A percentile compares a stretch with the other conserved stretches of the same genome.
phyloP scores from a whole-genome alignment of 2,113 vertebrate genomes.

The Chloropsis cyanopogon region DNA sequence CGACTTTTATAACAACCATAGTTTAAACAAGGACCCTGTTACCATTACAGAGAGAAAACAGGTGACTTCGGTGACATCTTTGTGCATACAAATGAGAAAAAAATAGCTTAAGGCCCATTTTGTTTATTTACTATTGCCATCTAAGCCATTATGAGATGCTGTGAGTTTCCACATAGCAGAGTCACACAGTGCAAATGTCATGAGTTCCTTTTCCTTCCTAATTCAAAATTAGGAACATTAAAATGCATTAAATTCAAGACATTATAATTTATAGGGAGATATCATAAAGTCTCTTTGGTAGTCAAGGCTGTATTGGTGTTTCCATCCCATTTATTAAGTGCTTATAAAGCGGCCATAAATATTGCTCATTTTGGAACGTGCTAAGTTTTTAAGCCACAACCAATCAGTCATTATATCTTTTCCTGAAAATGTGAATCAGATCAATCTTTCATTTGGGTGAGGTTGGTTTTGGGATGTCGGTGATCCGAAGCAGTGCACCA shows the following conservation, averaged over 20 bases:
- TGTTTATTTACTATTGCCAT: slow-evolving; percentile 35
- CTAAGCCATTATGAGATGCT: slow-evolving; percentile 7
- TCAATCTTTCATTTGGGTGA: slow-evolving; percentile 8
- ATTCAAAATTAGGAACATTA: slow-evolving; percentile 58
- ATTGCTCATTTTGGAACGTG: not conserved
- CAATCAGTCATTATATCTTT: not conserved
- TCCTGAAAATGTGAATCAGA: slow-evolving; percentile 25
- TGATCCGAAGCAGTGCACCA: not conserved
- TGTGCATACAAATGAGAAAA: not conserved
- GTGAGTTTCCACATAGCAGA: not conserved
- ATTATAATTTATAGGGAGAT: slow-evolving; percentile 25
- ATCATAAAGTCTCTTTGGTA: slow-evolving; percentile 33
- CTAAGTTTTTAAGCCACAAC: slow-evolving; percentile 22
- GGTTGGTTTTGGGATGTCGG: not conserved
- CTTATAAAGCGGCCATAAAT: slow-evolving; percentile 44
- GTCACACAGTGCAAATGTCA: slow-evolving; percentile 10
- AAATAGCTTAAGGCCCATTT: not conserved
- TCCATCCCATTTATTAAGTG: slow-evolving; percentile 21
- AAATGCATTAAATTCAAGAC: slow-evolving; percentile 54
- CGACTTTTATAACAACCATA: not conserved
- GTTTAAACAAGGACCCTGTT: not conserved
- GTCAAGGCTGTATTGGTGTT: slow-evolving; percentile 19
- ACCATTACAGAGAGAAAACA: not conserved
- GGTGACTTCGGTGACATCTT: not conserved
- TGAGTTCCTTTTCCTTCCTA: slow-evolving; percentile 17